These are phyloP conservation scores for Formica aserva DNA, from an alignment of 2,888 invertebrate species.

Conservation along the genomic window DNA sequence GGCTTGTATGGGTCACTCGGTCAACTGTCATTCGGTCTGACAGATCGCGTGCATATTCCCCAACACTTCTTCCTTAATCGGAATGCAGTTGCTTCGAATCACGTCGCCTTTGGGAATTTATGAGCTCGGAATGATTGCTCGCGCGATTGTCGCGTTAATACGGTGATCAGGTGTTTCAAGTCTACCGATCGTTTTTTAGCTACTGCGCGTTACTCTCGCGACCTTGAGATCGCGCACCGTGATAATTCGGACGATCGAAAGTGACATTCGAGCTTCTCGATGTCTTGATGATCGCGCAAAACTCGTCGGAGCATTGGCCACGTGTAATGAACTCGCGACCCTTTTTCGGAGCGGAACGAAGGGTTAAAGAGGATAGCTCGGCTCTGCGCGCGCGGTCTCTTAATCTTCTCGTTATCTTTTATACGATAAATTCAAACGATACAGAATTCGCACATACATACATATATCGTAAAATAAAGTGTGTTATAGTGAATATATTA, in stretches of 20 bases:
- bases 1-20: constrained; percentile 73
- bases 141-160: neutral
- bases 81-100: neutral
- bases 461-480: neutral
- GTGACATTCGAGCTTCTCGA: neutral
- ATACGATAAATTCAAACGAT: neutral
- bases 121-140: neutral
- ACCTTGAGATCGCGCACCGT: constrained; percentile 64
- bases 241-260: constrained; percentile 46
- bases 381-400: neutral
- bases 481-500: neutral
- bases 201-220: constrained; percentile 62
- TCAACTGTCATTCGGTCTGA: constrained; percentile 73
- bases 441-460: neutral
- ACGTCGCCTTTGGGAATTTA: neutral
- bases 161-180: constrained; percentile 56
- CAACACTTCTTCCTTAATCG: neutral
- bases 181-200: constrained; percentile 57
- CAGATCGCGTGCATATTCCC: constrained; percentile 58
- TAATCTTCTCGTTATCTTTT: constrained; percentile 3
- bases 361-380: constrained; percentile 47
- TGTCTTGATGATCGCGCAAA: constrained; percentile 45
- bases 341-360: constrained; percentile 29
- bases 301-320: constrained; percentile 64
- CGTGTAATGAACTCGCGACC: constrained; percentile 58